These are phyloP conservation scores for Drosophila mayri DNA, from an alignment of 1,140 invertebrate species.

Conservation along the genomic window DNA sequence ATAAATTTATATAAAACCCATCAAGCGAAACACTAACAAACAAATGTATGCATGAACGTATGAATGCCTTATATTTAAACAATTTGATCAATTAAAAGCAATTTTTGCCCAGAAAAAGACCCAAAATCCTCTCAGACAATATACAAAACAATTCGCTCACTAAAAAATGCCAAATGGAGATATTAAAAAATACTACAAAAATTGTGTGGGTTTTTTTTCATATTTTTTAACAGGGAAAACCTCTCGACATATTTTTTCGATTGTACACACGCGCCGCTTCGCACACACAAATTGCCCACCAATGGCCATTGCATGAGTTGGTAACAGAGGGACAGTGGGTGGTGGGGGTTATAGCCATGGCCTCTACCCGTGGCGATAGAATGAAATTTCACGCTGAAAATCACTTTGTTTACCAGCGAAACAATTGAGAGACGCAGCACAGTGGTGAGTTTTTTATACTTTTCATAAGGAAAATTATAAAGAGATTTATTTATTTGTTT, in stretches of 20 bases:
- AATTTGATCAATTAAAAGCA: slow-evolving; percentile 78
- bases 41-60: slow-evolving; percentile 19
- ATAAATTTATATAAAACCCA: neutral
- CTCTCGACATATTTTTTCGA: slow-evolving; percentile 49
- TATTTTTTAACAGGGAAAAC: slow-evolving; percentile 6
- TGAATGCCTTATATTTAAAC: slow-evolving; percentile 61
- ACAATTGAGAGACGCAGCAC: slow-evolving; percentile 51
- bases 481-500: neutral
- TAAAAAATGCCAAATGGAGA: slow-evolving; percentile 21
- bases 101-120: slow-evolving; percentile 45
- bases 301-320: slow-evolving; percentile 40
- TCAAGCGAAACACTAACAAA: slow-evolving; percentile 2
- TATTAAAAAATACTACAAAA: slow-evolving; percentile 12
- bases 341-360: slow-evolving; percentile 8
- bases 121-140: slow-evolving; percentile 31
- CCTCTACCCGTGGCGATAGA: slow-evolving; percentile 58
- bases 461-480: slow-evolving; percentile 13
- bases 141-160: slow-evolving; percentile 22
- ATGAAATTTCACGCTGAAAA: slow-evolving; percentile 81
- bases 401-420: slow-evolving; percentile 73
- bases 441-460: neutral
- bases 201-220: neutral
- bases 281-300: slow-evolving; percentile 60
- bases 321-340: slow-evolving; percentile 3
- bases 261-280: slow-evolving; percentile 9